Evolutionary conservation across 2,888 invertebrate species (phyloP).

Genomic region (Camptogramma bilineatum): DNA sequence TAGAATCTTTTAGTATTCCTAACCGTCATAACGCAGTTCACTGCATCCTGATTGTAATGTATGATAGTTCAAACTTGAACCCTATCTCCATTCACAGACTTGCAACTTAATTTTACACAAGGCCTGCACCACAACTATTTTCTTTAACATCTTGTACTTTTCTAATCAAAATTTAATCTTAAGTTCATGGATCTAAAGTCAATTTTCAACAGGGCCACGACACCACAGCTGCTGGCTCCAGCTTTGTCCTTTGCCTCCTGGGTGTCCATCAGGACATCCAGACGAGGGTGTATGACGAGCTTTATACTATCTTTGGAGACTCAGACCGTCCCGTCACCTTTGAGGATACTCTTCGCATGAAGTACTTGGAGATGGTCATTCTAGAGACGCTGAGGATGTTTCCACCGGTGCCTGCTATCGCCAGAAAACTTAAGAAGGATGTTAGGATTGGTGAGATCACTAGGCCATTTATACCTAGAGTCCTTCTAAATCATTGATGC

Average conservation of each 20-base stretch:
- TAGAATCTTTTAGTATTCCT: too few relatives aligned
- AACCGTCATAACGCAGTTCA: too few relatives aligned
- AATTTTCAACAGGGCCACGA: slow-evolving; percentile 78
- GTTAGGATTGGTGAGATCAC: slow-evolving; percentile 86
- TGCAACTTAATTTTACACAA: neutral
- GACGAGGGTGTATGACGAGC: slow-evolving; percentile 89
- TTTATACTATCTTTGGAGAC: slow-evolving; percentile 91
- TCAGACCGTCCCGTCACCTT: slow-evolving; percentile 91
- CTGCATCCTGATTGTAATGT: too few relatives aligned
- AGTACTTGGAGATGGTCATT: slow-evolving; percentile 91
- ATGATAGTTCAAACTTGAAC: too few relatives aligned
- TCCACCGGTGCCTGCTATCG: slow-evolving; percentile 92
- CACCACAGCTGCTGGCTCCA: slow-evolving; percentile 90
- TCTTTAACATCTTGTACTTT: too few relatives aligned
- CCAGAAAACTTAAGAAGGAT: slow-evolving; percentile 89
- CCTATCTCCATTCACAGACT: too few relatives aligned
- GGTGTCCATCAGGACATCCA: slow-evolving; percentile 93
- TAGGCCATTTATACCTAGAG: neutral
- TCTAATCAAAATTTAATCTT: too few relatives aligned
- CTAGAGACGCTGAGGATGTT: slow-evolving; percentile 91
- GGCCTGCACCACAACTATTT: too few relatives aligned
- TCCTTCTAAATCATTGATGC: too few relatives aligned
- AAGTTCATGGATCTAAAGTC: too few relatives aligned
- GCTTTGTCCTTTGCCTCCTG: slow-evolving; percentile 93
- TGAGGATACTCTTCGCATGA: slow-evolving; percentile 91